A percentile compares a stretch with the other conserved stretches of the same genome.
Evolutionary conservation across 37 sponge, comb jelly and placozoan genomes (phyloP).

Genomic region (Halichondria panicea): DNA sequence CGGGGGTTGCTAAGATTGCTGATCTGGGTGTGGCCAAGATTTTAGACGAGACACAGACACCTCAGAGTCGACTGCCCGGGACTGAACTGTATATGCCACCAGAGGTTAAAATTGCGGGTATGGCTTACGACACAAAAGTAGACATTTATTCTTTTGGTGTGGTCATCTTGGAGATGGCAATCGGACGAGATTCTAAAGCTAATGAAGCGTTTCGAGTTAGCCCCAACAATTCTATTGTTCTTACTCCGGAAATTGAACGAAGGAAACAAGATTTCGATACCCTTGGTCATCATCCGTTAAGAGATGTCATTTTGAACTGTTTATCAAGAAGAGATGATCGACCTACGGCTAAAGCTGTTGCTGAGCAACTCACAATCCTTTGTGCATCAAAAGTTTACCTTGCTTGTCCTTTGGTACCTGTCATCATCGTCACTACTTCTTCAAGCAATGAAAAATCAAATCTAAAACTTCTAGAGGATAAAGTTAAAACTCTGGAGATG

Average conservation of each 20-base stretch:
- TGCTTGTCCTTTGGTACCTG: too few species aligned
- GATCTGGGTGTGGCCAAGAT: conserved; percentile 75
- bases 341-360: conserved; percentile 13
- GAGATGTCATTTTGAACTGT: conserved; percentile 12
- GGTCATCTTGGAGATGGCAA: conserved; percentile 56
- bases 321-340: conserved; percentile 21
- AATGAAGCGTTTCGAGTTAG: conserved; percentile 33
- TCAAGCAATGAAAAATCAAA: too few species aligned
- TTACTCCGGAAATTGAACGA: conserved; percentile 70
- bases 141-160: conserved; percentile 78
- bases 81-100: conserved; percentile 77
- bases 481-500: neutral
- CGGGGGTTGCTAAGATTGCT: conserved; percentile 66
- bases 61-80: conserved; percentile 60
- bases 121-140: conserved; percentile 21
- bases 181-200: conserved; percentile 37
- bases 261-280: conserved; percentile 45
- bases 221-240: neutral
- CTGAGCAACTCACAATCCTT: neutral
- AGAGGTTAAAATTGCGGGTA: conserved; percentile 39
- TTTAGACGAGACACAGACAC: neutral
- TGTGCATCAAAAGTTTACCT: too few species aligned
- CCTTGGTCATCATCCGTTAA: conserved; percentile 16
- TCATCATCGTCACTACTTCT: too few species aligned
- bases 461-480: conserved; percentile 1